Evolutionary conservation across 2,888 invertebrate genomes (phyloP).

Genomic region (Catocala sponsa): DNA sequence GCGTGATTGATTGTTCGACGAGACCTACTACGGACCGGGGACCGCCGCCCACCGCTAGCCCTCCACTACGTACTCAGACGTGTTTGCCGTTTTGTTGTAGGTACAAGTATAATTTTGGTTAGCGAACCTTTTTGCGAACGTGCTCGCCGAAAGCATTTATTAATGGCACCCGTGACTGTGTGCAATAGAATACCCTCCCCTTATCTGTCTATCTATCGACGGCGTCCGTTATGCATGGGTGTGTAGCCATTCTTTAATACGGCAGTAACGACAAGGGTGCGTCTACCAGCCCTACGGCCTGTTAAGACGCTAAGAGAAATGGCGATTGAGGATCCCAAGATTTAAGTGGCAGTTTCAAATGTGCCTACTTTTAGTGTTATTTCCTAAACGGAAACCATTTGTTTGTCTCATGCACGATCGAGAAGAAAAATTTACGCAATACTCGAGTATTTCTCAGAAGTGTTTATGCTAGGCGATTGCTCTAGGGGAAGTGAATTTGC

Average conservation of each 20-base stretch:
- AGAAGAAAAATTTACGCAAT: constrained; percentile 75
- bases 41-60: constrained; percentile 48
- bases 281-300: constrained; percentile 53
- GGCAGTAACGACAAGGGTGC: constrained; percentile 73
- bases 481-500: constrained; percentile 45
- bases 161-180: constrained; percentile 50
- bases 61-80: constrained; percentile 51
- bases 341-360: constrained; percentile 87
- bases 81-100: constrained; percentile 51
- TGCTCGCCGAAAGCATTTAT: constrained; percentile 47
- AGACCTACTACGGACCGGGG: constrained; percentile 61
- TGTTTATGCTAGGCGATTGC: constrained; percentile 62
- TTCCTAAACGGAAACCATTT: constrained; percentile 86
- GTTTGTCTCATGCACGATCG: constrained; percentile 81
- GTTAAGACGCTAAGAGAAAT: constrained; percentile 83
- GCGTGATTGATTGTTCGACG: constrained; percentile 84
- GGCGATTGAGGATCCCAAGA: constrained; percentile 85
- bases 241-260: constrained; percentile 69
- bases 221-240: constrained; percentile 53
- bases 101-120: constrained; percentile 48
- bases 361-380: constrained; percentile 87
- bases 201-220: constrained; percentile 50
- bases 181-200: constrained; percentile 44
- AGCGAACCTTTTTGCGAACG: constrained; percentile 44
- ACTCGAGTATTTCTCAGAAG: constrained; percentile 64